These are phyloP conservation scores for Ditula angustiorana DNA, from an alignment of 2,888 invertebrate species.

Conservation along the genomic window DNA sequence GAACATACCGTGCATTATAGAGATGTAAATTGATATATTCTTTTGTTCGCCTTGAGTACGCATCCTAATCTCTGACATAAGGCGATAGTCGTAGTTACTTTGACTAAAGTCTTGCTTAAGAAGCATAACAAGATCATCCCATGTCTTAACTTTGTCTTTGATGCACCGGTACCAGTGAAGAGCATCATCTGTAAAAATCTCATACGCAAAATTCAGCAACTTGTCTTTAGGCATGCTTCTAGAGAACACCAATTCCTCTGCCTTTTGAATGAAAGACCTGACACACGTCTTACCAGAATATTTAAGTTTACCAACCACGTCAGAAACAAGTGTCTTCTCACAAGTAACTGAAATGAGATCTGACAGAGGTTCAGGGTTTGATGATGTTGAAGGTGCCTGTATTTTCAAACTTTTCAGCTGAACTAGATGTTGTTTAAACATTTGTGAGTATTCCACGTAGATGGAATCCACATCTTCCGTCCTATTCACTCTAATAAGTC, in stretches of 20 bases:
- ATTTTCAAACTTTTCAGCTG: neutral
- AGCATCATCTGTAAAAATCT: slow-evolving; percentile 37
- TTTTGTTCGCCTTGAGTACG: slow-evolving; percentile 45
- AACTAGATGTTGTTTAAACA: neutral
- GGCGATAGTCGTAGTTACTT: slow-evolving; percentile 42
- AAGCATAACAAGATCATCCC: slow-evolving; percentile 30
- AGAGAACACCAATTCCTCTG: neutral
- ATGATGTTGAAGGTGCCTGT: neutral
- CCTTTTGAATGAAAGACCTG: neutral
- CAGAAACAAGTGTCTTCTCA: neutral
- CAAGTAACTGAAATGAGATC: neutral
- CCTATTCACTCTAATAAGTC: slow-evolving; percentile 34
- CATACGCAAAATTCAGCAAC: neutral
- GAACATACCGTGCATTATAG: slow-evolving; percentile 42
- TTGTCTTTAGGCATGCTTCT: slow-evolving; percentile 9
- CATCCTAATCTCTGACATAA: slow-evolving; percentile 39
- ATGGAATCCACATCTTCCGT: neutral
- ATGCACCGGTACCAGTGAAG: slow-evolving; percentile 39
- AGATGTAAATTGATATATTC: slow-evolving; percentile 37
- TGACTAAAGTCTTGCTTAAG: slow-evolving; percentile 41
- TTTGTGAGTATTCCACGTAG: neutral
- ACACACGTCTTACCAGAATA: neutral
- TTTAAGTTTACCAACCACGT: neutral
- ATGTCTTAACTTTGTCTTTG: slow-evolving; percentile 24
- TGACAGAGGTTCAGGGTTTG: neutral